Evolutionary conservation across 2,113 vertebrate species (phyloP).

Genomic region (Oceanites oceanicus): DNA sequence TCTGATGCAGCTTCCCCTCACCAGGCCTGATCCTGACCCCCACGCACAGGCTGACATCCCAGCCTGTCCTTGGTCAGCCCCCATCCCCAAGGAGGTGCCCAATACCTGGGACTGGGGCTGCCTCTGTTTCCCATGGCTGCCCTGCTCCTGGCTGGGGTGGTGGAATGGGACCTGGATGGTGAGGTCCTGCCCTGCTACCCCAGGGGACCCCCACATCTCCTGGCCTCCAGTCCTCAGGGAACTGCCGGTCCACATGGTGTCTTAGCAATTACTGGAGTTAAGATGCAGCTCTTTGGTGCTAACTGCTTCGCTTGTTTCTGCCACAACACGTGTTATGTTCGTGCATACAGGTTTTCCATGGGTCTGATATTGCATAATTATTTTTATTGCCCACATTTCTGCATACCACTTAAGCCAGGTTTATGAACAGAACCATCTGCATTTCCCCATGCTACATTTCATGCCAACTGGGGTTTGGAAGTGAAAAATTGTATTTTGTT

Average conservation of each 20-base stretch:
- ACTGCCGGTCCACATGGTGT: background rate
- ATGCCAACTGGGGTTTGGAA: background rate
- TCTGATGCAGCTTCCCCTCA: background rate
- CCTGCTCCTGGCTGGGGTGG: background rate
- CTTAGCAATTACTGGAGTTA: background rate
- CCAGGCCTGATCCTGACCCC: background rate
- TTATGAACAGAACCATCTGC: background rate
- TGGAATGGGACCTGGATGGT: too few species aligned
- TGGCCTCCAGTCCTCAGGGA: background rate
- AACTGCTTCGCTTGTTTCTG: background rate
- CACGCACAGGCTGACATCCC: background rate
- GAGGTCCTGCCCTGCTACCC: background rate
- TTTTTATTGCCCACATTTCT: background rate
- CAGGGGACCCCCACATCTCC: background rate
- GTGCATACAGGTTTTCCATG: background rate
- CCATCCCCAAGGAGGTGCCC: background rate
- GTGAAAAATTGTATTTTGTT: background rate
- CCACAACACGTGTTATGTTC: accelerated
- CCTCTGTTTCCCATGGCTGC: background rate
- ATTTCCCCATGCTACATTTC: background rate
- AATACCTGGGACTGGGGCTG: background rate
- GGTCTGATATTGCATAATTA: background rate
- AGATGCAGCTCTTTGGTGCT: background rate
- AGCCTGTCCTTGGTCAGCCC: background rate
- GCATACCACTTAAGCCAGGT: background rate